Percentiles rank a stretch among this genome's conserved stretches.
Evolutionary conservation across 2,888 invertebrate species (phyloP).

Genomic region (Leptura quadrifasciata): DNA sequence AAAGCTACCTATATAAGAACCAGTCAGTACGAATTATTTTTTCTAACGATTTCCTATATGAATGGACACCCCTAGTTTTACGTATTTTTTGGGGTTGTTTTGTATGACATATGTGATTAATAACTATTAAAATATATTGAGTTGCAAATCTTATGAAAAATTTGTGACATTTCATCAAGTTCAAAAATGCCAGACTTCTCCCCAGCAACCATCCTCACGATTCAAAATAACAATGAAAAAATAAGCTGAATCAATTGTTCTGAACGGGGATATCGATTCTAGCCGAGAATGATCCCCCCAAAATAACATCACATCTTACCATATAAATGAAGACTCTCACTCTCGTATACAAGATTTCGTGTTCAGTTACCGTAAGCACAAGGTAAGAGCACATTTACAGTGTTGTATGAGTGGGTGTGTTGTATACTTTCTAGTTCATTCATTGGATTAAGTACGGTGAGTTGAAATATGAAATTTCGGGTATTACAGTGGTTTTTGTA

Average conservation of each 20-base stretch:
- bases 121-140: too few relatives aligned
- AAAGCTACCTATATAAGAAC: too few relatives aligned
- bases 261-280: slow-evolving; percentile 28
- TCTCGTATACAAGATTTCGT: slow-evolving; percentile 61
- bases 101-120: too few relatives aligned
- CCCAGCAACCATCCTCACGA: slow-evolving; percentile 1
- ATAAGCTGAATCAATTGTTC: slow-evolving; percentile 10
- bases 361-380: slow-evolving; percentile 58
- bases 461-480: slow-evolving; percentile 43
- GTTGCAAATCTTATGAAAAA: too few relatives aligned
- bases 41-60: too few relatives aligned
- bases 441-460: slow-evolving; percentile 56
- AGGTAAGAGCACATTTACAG: slow-evolving; percentile 58
- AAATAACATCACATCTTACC: slow-evolving; percentile 51
- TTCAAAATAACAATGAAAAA: neutral
- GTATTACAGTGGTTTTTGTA: neutral
- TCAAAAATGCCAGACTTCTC: neutral
- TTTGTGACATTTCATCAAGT: too few relatives aligned
- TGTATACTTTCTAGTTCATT: slow-evolving; percentile 56
- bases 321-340: slow-evolving; percentile 61
- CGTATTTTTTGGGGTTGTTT: too few relatives aligned
- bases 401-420: slow-evolving; percentile 61
- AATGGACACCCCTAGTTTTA: too few relatives aligned
- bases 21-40: too few relatives aligned
- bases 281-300: slow-evolving; percentile 52